phyloP scores from a whole-genome alignment of 2,888 invertebrate species.

The Drosophila birchii region DNA sequence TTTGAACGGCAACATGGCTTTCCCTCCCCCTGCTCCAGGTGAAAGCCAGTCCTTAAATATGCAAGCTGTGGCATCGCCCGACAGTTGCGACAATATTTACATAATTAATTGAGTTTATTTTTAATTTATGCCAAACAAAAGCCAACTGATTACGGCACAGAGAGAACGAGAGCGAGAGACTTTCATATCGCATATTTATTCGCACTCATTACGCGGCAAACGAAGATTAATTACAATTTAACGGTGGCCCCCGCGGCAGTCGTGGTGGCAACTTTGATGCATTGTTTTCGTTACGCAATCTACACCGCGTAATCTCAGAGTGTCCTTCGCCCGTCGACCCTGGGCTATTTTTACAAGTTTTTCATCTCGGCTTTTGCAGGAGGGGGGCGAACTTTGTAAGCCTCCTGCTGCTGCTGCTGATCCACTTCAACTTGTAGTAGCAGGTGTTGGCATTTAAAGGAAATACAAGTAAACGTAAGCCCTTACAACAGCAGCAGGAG shows the following conservation, averaged over 20 bases:
- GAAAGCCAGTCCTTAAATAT: slow-evolving; percentile 18
- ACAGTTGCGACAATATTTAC: slow-evolving; percentile 65
- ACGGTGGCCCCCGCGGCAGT: slow-evolving; percentile 22
- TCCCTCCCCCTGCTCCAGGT: slow-evolving; percentile 31
- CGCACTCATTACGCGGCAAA: slow-evolving; percentile 52
- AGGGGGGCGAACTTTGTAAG: slow-evolving; percentile 59
- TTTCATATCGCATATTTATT: slow-evolving; percentile 24
- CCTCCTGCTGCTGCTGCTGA: slow-evolving; percentile 58
- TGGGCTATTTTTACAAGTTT: slow-evolving; percentile 36
- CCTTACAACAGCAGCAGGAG: slow-evolving; percentile 5
- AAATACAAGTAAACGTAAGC: slow-evolving; percentile 30
- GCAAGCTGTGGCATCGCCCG: not conserved
- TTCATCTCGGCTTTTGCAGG: not conserved
- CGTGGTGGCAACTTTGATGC: slow-evolving; percentile 23
- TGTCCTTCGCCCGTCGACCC: slow-evolving; percentile 27
- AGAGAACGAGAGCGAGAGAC: not conserved
- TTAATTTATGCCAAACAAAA: slow-evolving; percentile 72
- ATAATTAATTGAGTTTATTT: slow-evolving; percentile 78
- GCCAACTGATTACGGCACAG: slow-evolving; percentile 64
- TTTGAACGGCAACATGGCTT: slow-evolving; percentile 54
- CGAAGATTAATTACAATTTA: slow-evolving; percentile 76
- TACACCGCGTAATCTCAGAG: slow-evolving; percentile 15
- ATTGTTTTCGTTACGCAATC: slow-evolving; percentile 53
- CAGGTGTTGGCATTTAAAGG: slow-evolving; percentile 68
- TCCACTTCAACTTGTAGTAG: slow-evolving; percentile 65